Base-by-base conservation (phyloP, 2,113 vertebrate species). In the Oncorhynchus tshawytscha region DNA sequence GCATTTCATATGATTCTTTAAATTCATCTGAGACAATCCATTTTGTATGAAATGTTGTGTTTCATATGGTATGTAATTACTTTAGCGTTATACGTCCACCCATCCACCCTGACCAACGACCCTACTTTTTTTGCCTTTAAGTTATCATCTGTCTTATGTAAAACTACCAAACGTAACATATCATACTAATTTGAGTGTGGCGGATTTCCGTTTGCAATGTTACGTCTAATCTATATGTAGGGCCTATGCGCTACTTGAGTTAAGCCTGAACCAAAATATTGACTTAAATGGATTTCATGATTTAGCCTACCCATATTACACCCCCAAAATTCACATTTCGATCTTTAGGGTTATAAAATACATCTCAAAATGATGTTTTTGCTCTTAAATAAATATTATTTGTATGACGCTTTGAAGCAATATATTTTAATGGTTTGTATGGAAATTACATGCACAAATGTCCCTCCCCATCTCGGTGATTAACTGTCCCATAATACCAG, bases 231-330 rank as follows among this genome's bases (percentile, higher is more conserved):
- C 39, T 2, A 45, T 45, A 9, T 12, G 27, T 3, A 3, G 2
- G 27, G 27, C 27, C 39, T 45, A 45, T 9, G 9, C 84, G 91
- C 85, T 83, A 82, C 92, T 95, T 91, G 92, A 93, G 92, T 91
- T 96, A 95, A 96, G 94, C 93, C 94, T 87, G 91, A 93, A 93
- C 90, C 93, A 95, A 95, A 95, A 96, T 96, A 96, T 95, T 92
- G 92, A 96, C 95, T 93, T 92, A 94, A 91, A 92, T 89, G 92
- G 92, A 92, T 94, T 93, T 94, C 92, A 94, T 91, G 92, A 94
- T 89, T 94, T 94, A 45, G 39, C 9, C 39, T 45, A 91, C 91
- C 85, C 93, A 24, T 22, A 64, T 16, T 15, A 16, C 7, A 18
- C 51, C 27, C 25, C 4, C n/a, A n/a, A 22, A 62, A 62, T n/a